Evolutionary conservation across 2,888 invertebrate species (phyloP).

Genomic region (Griposia aprilina): DNA sequence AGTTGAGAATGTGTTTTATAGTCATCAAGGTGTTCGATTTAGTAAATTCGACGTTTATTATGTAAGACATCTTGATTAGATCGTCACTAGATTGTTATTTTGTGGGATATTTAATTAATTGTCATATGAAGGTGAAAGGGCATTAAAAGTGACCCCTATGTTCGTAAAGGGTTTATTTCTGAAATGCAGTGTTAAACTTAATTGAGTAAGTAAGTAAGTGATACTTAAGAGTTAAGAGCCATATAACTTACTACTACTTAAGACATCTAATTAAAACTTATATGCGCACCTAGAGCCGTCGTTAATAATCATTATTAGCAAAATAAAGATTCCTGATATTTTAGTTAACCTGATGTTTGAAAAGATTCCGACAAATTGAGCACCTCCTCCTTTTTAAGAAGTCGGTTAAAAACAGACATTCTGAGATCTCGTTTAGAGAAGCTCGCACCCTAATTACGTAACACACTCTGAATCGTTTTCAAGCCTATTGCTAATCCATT

Average conservation of each 20-base stretch:
- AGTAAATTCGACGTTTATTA: slow-evolving; percentile 72
- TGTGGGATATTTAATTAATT: slow-evolving; percentile 70
- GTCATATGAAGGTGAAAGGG: slow-evolving; percentile 61
- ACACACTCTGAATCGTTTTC: too few relatives aligned
- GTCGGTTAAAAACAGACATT: not conserved
- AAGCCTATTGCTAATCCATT: too few relatives aligned
- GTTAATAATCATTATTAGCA: not conserved
- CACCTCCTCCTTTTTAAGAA: not conserved
- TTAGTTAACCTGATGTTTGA: not conserved
- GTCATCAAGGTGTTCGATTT: slow-evolving; percentile 57
- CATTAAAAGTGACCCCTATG: slow-evolving; percentile 22
- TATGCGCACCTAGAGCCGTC: not conserved
- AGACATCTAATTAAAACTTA: slow-evolving; percentile 37
- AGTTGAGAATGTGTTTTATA: slow-evolving; percentile 41
- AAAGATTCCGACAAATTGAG: not conserved
- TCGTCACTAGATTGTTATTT: slow-evolving; percentile 69
- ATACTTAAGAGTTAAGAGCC: slow-evolving; percentile 34
- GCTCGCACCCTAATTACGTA: too few relatives aligned
- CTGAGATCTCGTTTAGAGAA: not conserved
- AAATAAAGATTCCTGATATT: not conserved
- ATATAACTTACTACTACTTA: slow-evolving; percentile 24
- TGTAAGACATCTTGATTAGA: slow-evolving; percentile 73
- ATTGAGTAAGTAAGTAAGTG: slow-evolving; percentile 29
- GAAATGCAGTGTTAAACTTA: slow-evolving; percentile 42
- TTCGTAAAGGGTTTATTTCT: slow-evolving; percentile 44